These are phyloP conservation scores for Mesoligia furuncula DNA, from an alignment of 2,888 invertebrate species.

Conservation along the genomic window DNA sequence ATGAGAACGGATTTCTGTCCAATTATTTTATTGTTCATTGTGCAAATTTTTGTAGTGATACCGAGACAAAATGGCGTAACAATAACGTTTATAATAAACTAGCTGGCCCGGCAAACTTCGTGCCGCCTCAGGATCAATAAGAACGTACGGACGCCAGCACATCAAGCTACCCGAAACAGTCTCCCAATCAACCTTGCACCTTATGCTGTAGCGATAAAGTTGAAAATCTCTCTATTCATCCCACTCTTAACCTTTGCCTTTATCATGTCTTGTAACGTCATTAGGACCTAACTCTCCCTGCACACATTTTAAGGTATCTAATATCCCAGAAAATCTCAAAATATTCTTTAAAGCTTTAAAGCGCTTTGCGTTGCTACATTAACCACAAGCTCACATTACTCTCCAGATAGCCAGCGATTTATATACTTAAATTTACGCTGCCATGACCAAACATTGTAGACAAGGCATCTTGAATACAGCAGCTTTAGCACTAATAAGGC, in stretches of 20 bases:
- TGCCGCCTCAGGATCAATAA: too few species aligned
- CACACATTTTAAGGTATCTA: slow-evolving; percentile 6
- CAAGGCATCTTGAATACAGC: slow-evolving; percentile 37
- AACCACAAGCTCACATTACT: slow-evolving; percentile 25
- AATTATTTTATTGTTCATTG: slow-evolving; percentile 34
- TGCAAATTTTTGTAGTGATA: neutral
- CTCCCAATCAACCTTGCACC: too few species aligned
- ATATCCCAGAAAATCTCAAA: slow-evolving; percentile 15
- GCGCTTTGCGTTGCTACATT: slow-evolving; percentile 41
- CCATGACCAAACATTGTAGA: slow-evolving; percentile 28
- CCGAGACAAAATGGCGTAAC: neutral
- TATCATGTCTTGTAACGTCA: neutral
- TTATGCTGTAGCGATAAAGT: too few species aligned
- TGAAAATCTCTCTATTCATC: neutral
- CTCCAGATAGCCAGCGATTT: slow-evolving; percentile 47
- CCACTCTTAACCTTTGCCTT: neutral
- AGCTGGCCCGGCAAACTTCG: too few species aligned
- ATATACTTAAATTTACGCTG: slow-evolving; percentile 35
- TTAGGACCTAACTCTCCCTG: slow-evolving; percentile 2
- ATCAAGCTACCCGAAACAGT: too few species aligned
- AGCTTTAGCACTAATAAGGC: slow-evolving; percentile 28
- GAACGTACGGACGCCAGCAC: too few species aligned
- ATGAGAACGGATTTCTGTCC: slow-evolving; percentile 14
- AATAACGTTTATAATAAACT: slow-evolving; percentile 1
- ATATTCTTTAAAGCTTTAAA: slow-evolving; percentile 37